Percentiles rank a stretch among this genome's conserved stretches.
Evolutionary conservation across 1,140 invertebrate genomes (phyloP).

Genomic region (Leucophenga varia): DNA sequence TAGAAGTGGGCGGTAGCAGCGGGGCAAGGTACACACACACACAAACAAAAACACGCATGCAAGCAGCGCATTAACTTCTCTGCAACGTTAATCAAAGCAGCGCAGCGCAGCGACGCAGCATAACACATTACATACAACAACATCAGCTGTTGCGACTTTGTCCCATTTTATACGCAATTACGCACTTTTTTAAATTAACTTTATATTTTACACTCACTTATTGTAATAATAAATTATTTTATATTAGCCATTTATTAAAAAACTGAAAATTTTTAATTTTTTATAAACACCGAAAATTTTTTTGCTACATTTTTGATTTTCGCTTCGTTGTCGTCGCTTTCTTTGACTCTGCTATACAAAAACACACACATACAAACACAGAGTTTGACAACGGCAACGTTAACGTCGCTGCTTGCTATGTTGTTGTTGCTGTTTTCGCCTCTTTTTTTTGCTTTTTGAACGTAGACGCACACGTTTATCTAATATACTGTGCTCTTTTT

Average conservation of each 20-base stretch:
- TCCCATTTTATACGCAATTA: constrained; percentile 24
- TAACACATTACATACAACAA: constrained; percentile 17
- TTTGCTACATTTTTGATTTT: too few relatives aligned
- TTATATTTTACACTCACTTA: not conserved
- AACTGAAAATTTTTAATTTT: too few relatives aligned
- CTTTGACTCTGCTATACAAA: constrained; percentile 40
- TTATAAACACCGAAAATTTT: too few relatives aligned
- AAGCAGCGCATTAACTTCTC: constrained; percentile 5
- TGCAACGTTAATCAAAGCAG: constrained; percentile 1
- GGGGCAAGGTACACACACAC: constrained; percentile 23
- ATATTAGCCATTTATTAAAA: too few relatives aligned
- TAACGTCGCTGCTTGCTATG: too few relatives aligned
- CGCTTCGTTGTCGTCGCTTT: constrained; percentile 19
- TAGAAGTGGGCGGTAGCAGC: constrained; percentile 24
- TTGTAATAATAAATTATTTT: not conserved
- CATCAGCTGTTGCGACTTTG: constrained; percentile 48
- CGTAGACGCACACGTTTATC: too few relatives aligned
- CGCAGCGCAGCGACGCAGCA: constrained; percentile 1
- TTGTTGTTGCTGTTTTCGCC: too few relatives aligned
- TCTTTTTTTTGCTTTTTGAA: too few relatives aligned
- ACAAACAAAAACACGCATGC: constrained; percentile 12
- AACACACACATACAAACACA: too few relatives aligned
- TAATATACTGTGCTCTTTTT: too few relatives aligned
- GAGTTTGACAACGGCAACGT: constrained; percentile 29
- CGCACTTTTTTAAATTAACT: too few relatives aligned